phyloP scores from a whole-genome alignment of 2,113 vertebrate genomes.

The Eurystomus gularis region DNA sequence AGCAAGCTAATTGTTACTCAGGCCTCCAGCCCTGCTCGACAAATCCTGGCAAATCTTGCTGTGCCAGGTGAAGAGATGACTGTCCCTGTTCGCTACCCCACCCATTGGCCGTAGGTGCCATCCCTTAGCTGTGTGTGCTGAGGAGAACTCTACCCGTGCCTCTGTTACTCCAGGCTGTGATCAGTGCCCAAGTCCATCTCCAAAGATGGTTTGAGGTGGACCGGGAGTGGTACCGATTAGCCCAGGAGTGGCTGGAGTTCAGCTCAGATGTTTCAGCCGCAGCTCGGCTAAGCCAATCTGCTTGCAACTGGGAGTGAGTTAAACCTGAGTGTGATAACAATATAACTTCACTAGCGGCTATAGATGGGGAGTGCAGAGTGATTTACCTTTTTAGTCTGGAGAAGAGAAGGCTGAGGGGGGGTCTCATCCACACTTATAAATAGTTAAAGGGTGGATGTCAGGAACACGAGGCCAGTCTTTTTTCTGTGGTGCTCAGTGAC shows the following conservation, averaged over 20 bases:
- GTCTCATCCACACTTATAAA: too few relatives aligned
- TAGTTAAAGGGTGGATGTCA: too few relatives aligned
- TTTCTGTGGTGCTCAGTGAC: too few relatives aligned
- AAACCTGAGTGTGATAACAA: background rate
- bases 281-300: background rate
- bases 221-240: background rate
- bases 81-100: background rate
- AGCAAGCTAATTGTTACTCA: background rate
- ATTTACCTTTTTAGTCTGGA: too few relatives aligned
- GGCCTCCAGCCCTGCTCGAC: background rate
- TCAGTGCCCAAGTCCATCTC: background rate
- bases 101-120: background rate
- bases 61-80: background rate
- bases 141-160: background rate
- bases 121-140: background rate
- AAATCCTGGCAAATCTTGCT: background rate
- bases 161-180: accelerated
- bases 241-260: background rate
- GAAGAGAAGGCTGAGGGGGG: too few relatives aligned
- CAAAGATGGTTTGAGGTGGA: background rate
- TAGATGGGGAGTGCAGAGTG: background rate
- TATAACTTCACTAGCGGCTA: background rate
- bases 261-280: background rate
- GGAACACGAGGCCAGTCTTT: too few relatives aligned
- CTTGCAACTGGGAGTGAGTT: background rate